Evolutionary conservation across 2,888 invertebrate species (phyloP), one percentile per base, ranked within the genome.

Genomic region (Drosophila peninsularis): DNA sequence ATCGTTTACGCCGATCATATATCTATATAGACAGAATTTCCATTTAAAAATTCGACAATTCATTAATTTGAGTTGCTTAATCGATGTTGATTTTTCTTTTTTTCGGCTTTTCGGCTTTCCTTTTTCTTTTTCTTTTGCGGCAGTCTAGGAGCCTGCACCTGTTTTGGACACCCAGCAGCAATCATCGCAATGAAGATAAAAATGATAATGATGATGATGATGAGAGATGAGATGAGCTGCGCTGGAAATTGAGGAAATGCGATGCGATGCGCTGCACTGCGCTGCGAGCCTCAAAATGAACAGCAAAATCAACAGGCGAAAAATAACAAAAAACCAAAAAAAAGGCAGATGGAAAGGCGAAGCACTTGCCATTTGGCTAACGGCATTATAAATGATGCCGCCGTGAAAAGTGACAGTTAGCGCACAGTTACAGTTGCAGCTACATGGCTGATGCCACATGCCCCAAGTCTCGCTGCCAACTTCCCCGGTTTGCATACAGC

Each of bases 361-460:
- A 53, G 37, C 82, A 83, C 58, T 66, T 82, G 68, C 61, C 70
- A 77, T 80, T 87, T 89, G 78, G 75, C 88, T 78, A 78, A 87
- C 88, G 71, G 88, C 88, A 81, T 75, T 89, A 89, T 87, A 89
- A 87, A 84, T 84, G 83, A 84, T 72, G 73, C 82, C 71, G 62
- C 68, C 62, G 73, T 67, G 71, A 58, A 84, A 84, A 84, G 88
- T 84, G 89, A 89, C 89, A 78, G 83, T 83, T 58, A 57, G 45
- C 63, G 52, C 52, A 27, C 37, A 52, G 52, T 52, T 52, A 34
- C 52, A 52, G 52, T 52, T 52, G 52, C 52, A 37, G 52, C 50
- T 17, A 32, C 36, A 21, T 34, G 50, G 30, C 50, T 14, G 24
- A 52, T 36, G 50, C 50, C 24, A 37, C 24, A 52, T 52, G 37